phyloP scores from a whole-genome alignment of 1,140 invertebrate species.

The Scaptomyza graminum region DNA sequence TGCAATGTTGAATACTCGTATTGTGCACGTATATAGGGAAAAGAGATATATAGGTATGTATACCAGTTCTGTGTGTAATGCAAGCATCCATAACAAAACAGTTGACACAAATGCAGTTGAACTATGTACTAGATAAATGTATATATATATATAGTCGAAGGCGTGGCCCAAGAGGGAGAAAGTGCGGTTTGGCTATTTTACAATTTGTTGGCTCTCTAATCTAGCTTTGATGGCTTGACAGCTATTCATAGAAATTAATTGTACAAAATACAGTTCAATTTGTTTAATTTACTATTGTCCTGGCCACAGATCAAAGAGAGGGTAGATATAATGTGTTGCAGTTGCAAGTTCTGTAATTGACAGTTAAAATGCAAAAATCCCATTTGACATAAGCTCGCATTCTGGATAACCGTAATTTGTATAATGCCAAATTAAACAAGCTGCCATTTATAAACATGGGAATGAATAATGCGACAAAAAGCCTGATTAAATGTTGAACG shows the following conservation, averaged over 20 bases:
- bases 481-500: conserved; percentile 8
- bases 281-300: conserved; percentile 47
- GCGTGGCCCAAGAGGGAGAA: not conserved
- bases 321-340: not conserved
- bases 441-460: conserved; percentile 36
- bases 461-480: conserved; percentile 26
- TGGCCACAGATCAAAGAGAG: conserved; percentile 16
- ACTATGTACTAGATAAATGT: not conserved
- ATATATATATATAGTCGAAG: conserved; percentile 8
- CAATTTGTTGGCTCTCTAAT: conserved; percentile 37
- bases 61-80: conserved; percentile 44
- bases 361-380: conserved; percentile 59
- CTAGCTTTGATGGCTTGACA: conserved; percentile 52
- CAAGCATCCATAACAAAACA: conserved; percentile 72
- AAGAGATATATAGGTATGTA: conserved; percentile 36
- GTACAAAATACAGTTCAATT: conserved; percentile 53
- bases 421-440: conserved; percentile 40
- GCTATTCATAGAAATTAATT: conserved; percentile 47
- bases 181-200: not conserved
- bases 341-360: conserved; percentile 57
- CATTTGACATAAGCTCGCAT: conserved; percentile 43
- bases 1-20: not conserved
- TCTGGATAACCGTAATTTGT: conserved; percentile 47
- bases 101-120: conserved; percentile 73
- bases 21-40: not conserved